Evolutionary conservation across 1,140 invertebrate species (phyloP).

Genomic region (Archegozetes longisetosus): DNA sequence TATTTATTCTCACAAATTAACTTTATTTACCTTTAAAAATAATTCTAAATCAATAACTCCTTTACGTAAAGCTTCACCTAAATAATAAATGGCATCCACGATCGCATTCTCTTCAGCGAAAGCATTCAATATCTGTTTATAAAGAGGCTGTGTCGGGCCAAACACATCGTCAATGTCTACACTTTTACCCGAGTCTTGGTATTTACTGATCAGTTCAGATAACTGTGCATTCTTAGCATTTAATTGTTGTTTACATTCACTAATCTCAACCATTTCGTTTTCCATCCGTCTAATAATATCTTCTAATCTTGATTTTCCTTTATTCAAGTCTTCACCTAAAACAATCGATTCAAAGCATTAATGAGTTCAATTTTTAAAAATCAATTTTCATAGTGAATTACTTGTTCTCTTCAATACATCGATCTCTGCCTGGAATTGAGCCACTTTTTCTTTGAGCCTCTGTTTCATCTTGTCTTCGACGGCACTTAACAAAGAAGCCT

Average conservation of each 20-base stretch:
- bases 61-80: constrained; percentile 84
- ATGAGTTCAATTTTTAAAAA: constrained; percentile 4
- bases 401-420: constrained; percentile 66
- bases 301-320: constrained; percentile 49
- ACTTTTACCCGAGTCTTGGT: constrained; percentile 48
- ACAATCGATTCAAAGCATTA: not conserved
- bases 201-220: constrained; percentile 55
- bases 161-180: constrained; percentile 91
- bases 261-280: constrained; percentile 50
- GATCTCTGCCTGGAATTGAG: constrained; percentile 68
- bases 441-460: constrained; percentile 68
- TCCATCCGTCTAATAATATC: constrained; percentile 61
- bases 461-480: constrained; percentile 83
- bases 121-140: constrained; percentile 85
- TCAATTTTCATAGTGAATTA: not conserved
- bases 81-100: constrained; percentile 96
- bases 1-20: too few relatives aligned
- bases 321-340: constrained; percentile 19
- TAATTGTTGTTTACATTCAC: constrained; percentile 48
- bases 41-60: constrained; percentile 87
- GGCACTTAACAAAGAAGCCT: constrained; percentile 78
- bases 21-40: constrained; percentile 80
- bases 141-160: constrained; percentile 84
- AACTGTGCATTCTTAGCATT: constrained; percentile 73
- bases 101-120: constrained; percentile 95